Evolutionary conservation across 2,797 vertebrate species (phyloP), one percentile per base, ranked within the genome.

Genomic region (Mergus octosetaceus): DNA sequence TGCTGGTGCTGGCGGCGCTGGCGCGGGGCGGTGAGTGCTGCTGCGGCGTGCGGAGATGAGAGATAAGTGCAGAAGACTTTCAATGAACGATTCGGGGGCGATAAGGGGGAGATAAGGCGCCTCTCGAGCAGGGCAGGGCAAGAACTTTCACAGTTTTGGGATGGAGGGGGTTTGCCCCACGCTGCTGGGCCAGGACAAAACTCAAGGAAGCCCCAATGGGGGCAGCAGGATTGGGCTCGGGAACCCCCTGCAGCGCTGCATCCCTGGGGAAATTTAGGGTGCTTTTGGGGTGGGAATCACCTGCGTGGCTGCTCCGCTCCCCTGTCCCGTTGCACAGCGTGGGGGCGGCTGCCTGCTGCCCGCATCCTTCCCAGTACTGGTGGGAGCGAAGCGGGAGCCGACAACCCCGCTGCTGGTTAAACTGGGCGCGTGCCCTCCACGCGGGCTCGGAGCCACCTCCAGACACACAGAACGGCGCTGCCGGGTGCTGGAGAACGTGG

Each of bases 51-150:
- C 47, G 34, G 79, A 90, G 93, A 93, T 94, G 62, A 76, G 30
- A 87, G 93, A 89, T 91, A 95, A 91, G 54, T 77, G 38, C 65
- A 51, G 49, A 80, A 74, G 32, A 72, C 73, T 88, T 95, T 94
- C 88, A 85, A 14, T 76, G 93, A 89, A 10, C 1, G 95, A 96
- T 94, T 83, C 0, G 28, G 92, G 70, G 87, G 28, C 1, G 95
- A 95, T 96, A 96, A 96, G 28, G 92, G 73, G 87, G 25, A 1
- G 95, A 95, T 96, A 96, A 96, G 76, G 53, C 6, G 57, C 36
- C 30, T 57, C 21, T 24, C 58, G 30, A 24, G 43, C 34, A 32
- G 32, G 32, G 45, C n/a, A 18, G 7, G 13, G 45, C 17, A 66
- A 21, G 92, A 87, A 86, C 20, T 58, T 47, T 10, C 8, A 14